A percentile compares a stretch with the other conserved stretches of the same genome.
phyloP scores from a whole-genome alignment of 2,113 vertebrate species.

The Centropristis striata region DNA sequence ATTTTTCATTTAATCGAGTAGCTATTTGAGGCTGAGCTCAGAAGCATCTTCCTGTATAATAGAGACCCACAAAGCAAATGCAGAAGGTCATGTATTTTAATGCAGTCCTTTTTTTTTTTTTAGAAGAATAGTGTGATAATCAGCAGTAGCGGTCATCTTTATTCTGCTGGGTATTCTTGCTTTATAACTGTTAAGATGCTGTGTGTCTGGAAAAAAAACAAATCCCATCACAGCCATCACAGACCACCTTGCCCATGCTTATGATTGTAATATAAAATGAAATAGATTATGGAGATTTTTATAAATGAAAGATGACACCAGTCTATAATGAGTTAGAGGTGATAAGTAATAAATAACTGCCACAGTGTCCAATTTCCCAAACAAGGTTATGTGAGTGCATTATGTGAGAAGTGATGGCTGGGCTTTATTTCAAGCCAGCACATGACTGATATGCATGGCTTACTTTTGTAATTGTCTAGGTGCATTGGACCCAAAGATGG shows the following conservation, averaged over 20 bases:
- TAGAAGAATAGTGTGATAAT: neutral
- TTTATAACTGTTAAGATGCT: conserved; percentile 8
- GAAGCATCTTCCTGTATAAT: neutral
- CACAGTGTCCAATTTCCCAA: conserved; percentile 69
- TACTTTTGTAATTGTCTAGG: conserved; percentile 88
- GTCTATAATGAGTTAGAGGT: conserved; percentile 64
- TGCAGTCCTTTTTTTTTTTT: neutral
- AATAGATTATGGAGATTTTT: conserved; percentile 54
- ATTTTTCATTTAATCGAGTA: neutral
- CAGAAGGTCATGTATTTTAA: neutral
- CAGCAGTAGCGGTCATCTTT: neutral
- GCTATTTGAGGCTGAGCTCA: neutral
- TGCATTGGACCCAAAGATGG: conserved; percentile 85
- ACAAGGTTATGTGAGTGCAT: conserved; percentile 72
- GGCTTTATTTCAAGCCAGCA: conserved; percentile 77
- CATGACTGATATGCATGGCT: conserved; percentile 88
- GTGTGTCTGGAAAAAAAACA: too few relatives aligned
- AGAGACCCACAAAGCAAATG: neutral
- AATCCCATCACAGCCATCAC: conserved; percentile 6
- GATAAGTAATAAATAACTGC: conserved; percentile 73
- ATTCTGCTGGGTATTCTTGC: neutral
- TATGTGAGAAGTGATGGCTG: conserved; percentile 64
- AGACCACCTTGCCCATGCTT: conserved; percentile 1
- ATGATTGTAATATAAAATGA: conserved; percentile 24
- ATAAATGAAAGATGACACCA: conserved; percentile 73